Base-by-base conservation (phyloP, 1,140 invertebrate species). In the Panulirus ornatus region DNA sequence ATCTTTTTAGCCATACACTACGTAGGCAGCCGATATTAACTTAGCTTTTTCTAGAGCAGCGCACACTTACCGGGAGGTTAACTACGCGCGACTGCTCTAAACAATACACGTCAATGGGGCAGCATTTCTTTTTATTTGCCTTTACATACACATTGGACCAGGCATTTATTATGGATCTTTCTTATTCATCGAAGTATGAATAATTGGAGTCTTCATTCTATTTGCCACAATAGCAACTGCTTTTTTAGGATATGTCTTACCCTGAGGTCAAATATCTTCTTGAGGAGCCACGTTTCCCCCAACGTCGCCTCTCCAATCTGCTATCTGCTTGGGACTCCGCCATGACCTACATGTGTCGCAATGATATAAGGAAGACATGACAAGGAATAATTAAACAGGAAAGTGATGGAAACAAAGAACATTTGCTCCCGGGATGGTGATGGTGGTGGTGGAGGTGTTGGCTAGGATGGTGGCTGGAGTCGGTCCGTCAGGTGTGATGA, bases 231-330 rank as follows among this genome's bases (percentile, higher is more conserved):
- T 96, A 95, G 94, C 87, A 93, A 95, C 95, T 84, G 95, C 95
- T 38, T 96, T 96, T 94, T 93, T 96, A 94, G 95, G 96, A 0
- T 96, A 96, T 95, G 95, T 96, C 2, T 93, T 96, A 92, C 95
- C 95, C 5, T 96, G 96, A 94, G 96, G 95, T 34, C 95, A 96
- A 95, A 96, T 96, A 95, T 96, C 95, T 34, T 96, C 96, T 93
- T 96, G 96, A 95, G 95, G 95, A 70, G 96, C 96, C 8, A 96
- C 96, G n/a, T n/a, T n/a, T n/a, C n/a, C n/a, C n/a, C n/a, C n/a
- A n/a, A n/a, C n/a, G n/a, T n/a, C n/a, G n/a, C n/a, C n/a, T n/a
- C n/a, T n/a, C n/a, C n/a, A n/a, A n/a, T n/a, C n/a, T n/a, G n/a
- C n/a, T n/a, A n/a, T n/a, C n/a, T n/a, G n/a, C n/a, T n/a, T n/a